Evolutionary conservation across 2,797 vertebrate genomes (phyloP).

Genomic region (Steatocranus sp.): DNA sequence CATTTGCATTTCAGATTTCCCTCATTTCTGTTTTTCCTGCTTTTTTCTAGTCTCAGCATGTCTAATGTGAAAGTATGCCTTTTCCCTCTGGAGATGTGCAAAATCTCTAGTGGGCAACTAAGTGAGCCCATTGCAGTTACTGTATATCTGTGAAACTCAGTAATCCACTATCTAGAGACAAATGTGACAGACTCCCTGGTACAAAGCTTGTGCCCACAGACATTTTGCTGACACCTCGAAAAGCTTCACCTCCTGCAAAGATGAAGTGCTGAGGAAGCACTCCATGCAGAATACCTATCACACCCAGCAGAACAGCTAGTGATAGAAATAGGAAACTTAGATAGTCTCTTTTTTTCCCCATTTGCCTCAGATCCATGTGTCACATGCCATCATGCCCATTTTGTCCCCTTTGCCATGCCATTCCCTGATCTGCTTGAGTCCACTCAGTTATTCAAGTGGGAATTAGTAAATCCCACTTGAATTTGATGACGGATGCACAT

Average conservation of each 20-base stretch:
- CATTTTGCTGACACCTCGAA: constrained; percentile 54
- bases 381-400: neutral
- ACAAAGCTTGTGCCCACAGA: constrained; percentile 12
- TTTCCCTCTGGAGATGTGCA: neutral
- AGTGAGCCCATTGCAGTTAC: constrained; percentile 2
- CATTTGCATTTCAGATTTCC: neutral
- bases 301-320: constrained; percentile 4
- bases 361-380: neutral
- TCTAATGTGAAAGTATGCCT: constrained; percentile 28
- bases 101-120: neutral
- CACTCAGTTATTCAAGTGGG: constrained; percentile 3
- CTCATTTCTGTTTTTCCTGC: neutral
- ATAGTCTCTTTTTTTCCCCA: neutral
- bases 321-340: constrained; percentile 17
- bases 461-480: neutral
- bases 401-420: neutral
- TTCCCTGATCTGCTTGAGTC: neutral
- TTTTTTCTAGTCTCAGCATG: neutral
- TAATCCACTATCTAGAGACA: constrained; percentile 23
- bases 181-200: constrained; percentile 38
- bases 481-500: neutral
- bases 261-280: constrained; percentile 40
- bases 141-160: constrained; percentile 12
- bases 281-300: neutral
- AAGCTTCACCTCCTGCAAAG: constrained; percentile 22